Evolutionary conservation across 1,140 invertebrate species (phyloP), one percentile per base, ranked within the genome.

Genomic region (Caenorhabditis briggsae): DNA sequence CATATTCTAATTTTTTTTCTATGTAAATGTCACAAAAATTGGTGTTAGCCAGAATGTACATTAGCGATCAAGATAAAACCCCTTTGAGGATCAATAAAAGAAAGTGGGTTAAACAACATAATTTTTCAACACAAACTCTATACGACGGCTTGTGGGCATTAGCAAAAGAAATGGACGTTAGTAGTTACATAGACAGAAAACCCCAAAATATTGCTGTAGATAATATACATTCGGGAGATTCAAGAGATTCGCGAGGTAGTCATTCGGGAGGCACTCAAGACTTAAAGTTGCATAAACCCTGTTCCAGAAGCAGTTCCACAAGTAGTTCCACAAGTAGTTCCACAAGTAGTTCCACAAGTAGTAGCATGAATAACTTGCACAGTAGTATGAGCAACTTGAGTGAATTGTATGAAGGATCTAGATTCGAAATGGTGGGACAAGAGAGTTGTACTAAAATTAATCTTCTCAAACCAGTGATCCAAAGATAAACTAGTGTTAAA

Each of bases 71-170:
- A 82, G 78, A 82, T 0, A 43, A 33, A 56, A 33, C 48, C 12
- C 78, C 48, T 53, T 25, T 53, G 8, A 55, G 8, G 25, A 53
- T 56, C 14, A 8, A 82, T 53, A 53, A 82, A 14, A 55, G 46
- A 82, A 56, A 82, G 2, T 55, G 53, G 48, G 48, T 82, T 53
- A 82, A 25, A 82, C 23, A 82, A 53, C 48, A 82, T 53, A 55
- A 55, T 82, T 53, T 82, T 55, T 7, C 48, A n/a, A 56, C 78
- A 16, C 48, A 82, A 82, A 82, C 78, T 82, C 14, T 82, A 82
- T 82, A 82, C n/a, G 18, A 20, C 0, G 78, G 78, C 12, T 53
- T 82, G 18, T 33, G 78, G 48, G 23, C 7, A 53, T 53, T 82
- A 82, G 74, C 46, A 56, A 82, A 82, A 82, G 74, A 82, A 18